Evolutionary conservation across 2,113 vertebrate species (phyloP).

Genomic region (Pseudopipra pipra): DNA sequence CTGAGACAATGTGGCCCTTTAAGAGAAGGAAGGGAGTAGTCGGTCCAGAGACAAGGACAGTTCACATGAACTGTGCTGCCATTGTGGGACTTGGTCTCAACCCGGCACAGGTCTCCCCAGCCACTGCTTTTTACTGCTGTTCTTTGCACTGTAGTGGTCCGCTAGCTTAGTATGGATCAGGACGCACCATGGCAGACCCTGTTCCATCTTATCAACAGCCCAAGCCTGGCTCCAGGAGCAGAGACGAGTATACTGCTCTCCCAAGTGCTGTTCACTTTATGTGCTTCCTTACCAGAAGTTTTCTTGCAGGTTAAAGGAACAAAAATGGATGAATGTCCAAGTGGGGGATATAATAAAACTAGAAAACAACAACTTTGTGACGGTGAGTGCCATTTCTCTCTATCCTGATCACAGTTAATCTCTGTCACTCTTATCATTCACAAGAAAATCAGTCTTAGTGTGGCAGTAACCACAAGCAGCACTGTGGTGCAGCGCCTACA

Average conservation of each 20-base stretch:
- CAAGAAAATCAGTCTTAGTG: background rate
- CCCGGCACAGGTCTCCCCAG: background rate
- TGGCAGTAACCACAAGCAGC: background rate
- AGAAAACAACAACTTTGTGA: conserved; percentile 89
- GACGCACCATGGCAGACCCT: background rate
- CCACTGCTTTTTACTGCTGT: background rate
- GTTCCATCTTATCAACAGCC: background rate
- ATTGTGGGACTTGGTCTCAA: background rate
- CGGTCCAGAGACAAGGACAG: background rate
- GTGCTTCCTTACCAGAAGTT: background rate
- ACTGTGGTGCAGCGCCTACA: background rate
- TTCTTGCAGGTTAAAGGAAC: conserved; percentile 79
- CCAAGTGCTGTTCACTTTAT: background rate
- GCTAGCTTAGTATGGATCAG: background rate
- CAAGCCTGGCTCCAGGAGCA: background rate
- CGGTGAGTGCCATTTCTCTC: conserved; percentile 73
- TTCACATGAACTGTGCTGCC: background rate
- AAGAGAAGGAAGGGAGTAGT: background rate
- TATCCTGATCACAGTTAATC: background rate
- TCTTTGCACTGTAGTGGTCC: background rate
- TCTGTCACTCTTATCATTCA: background rate
- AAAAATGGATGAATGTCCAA: conserved; percentile 94
- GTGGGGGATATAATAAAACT: conserved; percentile 94
- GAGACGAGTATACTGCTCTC: background rate
- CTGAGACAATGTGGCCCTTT: background rate